phyloP scores from a whole-genome alignment of 2,797 vertebrate species.

The Lates japonicus region DNA sequence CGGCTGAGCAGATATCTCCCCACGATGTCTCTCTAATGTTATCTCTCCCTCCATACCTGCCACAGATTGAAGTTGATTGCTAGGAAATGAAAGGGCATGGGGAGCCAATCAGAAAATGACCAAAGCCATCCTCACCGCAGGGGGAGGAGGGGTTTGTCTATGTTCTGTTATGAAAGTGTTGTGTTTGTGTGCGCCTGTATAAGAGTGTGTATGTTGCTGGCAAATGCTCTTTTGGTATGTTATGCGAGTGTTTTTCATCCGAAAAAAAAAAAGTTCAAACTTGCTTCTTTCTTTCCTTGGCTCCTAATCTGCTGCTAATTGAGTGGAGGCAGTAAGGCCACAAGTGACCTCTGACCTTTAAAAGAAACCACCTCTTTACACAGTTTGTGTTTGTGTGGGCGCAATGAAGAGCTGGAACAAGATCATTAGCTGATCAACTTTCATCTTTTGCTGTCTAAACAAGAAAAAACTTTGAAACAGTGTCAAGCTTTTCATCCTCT shows the following conservation, averaged over 20 bases:
- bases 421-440: conserved; percentile 29
- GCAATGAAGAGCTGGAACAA: conserved; percentile 13
- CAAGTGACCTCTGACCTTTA: conserved; percentile 56
- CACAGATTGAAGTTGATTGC: conserved; percentile 75
- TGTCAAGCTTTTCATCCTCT: conserved; percentile 36
- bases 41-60: conserved; percentile 74
- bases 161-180: conserved; percentile 31
- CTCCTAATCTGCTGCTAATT: conserved; percentile 68
- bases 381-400: conserved; percentile 21
- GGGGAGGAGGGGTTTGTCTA: background rate
- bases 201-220: conserved; percentile 1
- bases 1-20: conserved; percentile 68
- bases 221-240: conserved; percentile 6
- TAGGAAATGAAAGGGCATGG: conserved; percentile 76
- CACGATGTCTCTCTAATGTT: conserved; percentile 72
- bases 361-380: conserved; percentile 11
- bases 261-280: conserved; percentile 27
- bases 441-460: conserved; percentile 29
- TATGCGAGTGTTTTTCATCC: conserved; percentile 42
- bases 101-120: conserved; percentile 69
- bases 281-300: conserved; percentile 34
- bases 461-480: conserved; percentile 23
- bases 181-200: background rate
- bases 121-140: conserved; percentile 41
- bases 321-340: conserved; percentile 50